Evolutionary conservation across 2,797 vertebrate species (phyloP).

Genomic region (Danio aesculapii): DNA sequence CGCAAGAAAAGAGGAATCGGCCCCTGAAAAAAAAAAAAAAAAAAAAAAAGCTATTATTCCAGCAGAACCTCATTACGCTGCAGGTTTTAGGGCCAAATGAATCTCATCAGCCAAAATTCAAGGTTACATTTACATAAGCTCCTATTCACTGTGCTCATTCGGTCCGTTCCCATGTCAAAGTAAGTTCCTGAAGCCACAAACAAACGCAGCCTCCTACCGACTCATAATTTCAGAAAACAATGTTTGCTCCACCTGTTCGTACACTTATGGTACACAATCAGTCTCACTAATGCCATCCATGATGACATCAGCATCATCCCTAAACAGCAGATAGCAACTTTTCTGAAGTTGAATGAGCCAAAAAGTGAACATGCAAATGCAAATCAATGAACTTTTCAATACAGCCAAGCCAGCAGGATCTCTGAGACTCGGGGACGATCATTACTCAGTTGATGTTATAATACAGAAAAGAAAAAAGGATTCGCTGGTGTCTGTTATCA

Average conservation of each 20-base stretch:
- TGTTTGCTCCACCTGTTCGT: slow-evolving; percentile 18
- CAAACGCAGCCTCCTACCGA: background rate
- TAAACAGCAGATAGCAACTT: background rate
- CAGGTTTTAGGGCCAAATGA: slow-evolving; percentile 57
- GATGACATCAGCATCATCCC: slow-evolving; percentile 8
- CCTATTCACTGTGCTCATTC: slow-evolving; percentile 14
- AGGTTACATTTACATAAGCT: slow-evolving; percentile 58
- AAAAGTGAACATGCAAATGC: slow-evolving; percentile 20
- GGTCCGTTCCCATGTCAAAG: slow-evolving; percentile 7
- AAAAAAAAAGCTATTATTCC: slow-evolving; percentile 48
- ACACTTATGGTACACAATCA: slow-evolving; percentile 18
- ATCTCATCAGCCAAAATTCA: slow-evolving; percentile 53
- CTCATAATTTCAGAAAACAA: slow-evolving; percentile 10
- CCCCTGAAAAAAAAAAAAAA: slow-evolving; percentile 27
- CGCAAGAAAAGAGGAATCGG: slow-evolving; percentile 41
- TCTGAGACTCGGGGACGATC: background rate
- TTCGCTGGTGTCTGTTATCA: background rate
- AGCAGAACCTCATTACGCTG: slow-evolving; percentile 47
- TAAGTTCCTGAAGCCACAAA: slow-evolving; percentile 33
- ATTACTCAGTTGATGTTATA: slow-evolving; percentile 23
- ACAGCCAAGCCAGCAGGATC: slow-evolving; percentile 13
- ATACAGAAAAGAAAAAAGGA: background rate
- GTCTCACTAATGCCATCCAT: background rate
- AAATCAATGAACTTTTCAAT: slow-evolving; percentile 26
- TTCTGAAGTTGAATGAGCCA: background rate